Percentiles rank a stretch among this genome's conserved stretches.
Conservation (phyloP, 2,113 vertebrate species). For the Megatriorchis doriae region DNA sequence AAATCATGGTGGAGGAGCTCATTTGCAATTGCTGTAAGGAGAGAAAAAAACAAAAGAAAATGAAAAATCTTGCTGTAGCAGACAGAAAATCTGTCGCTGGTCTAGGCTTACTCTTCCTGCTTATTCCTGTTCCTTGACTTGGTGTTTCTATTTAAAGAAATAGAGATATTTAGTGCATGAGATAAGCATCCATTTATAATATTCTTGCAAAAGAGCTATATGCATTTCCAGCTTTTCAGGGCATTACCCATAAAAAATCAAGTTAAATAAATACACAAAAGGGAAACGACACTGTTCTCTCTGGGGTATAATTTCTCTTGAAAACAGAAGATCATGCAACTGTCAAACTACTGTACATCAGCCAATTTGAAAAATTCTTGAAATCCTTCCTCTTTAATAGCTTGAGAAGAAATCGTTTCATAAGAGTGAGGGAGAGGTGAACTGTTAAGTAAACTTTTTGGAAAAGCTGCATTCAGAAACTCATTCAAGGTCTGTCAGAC, state of each 20-base stretch:
- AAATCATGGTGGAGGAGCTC: background rate
- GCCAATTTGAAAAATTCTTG: conserved; percentile 28
- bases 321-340: background rate
- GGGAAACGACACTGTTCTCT: background rate
- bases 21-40: background rate
- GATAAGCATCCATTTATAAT: conserved; percentile 34
- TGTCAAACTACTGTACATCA: background rate
- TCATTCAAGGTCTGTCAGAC: background rate
- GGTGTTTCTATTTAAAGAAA: conserved; percentile 41
- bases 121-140: background rate
- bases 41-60: background rate
- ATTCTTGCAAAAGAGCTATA: background rate
- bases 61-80: background rate
- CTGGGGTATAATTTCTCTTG: conserved; percentile 6
- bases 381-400: conserved; percentile 12
- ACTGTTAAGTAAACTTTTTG: background rate
- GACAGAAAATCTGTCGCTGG: background rate
- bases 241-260: background rate
- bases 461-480: background rate
- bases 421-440: background rate
- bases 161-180: background rate
- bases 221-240: conserved; percentile 3
- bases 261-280: conserved; percentile 17
- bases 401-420: conserved; percentile 13
- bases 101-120: background rate